Percentiles rank a stretch among this genome's conserved stretches.
Conservation (phyloP, 2,113 vertebrate species). For the Circaetus gallicus region DNA sequence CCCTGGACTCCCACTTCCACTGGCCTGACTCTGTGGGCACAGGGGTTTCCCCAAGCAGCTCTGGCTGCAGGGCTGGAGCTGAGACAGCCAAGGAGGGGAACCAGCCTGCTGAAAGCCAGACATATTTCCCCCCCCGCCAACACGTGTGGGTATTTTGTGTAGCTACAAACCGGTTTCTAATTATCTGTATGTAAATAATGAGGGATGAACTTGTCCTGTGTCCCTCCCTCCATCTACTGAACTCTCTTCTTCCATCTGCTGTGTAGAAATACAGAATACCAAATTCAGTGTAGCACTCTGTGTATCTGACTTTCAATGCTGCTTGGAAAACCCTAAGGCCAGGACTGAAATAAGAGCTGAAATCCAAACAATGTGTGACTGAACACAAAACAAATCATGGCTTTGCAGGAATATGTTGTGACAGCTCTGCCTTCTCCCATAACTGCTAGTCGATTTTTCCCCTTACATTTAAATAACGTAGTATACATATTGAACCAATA, state of each 20-base stretch:
- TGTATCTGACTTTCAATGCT: background rate
- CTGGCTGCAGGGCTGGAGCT: background rate
- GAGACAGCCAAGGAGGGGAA: accelerated
- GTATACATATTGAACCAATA: conserved; percentile 53
- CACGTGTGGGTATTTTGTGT: background rate
- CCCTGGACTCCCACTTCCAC: background rate
- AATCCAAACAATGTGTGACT: conserved; percentile 65
- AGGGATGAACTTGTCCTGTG: background rate
- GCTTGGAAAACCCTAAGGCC: conserved; percentile 51
- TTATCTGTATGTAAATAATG: background rate
- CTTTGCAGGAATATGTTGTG: conserved; percentile 57
- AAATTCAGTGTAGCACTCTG: background rate
- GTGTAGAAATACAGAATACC: background rate
- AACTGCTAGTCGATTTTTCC: conserved; percentile 29
- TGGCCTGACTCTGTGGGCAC: background rate
- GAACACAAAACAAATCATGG: conserved; percentile 65
- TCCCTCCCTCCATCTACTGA: background rate
- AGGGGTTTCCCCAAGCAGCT: background rate
- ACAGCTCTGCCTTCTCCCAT: conserved; percentile 58
- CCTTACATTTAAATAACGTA: conserved; percentile 30
- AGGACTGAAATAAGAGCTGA: conserved; percentile 61
- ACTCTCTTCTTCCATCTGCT: background rate
- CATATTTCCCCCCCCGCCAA: background rate
- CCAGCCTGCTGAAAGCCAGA: background rate
- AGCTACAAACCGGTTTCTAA: background rate